Percentiles rank a stretch among this genome's conserved stretches.
Conservation (phyloP, 2,888 invertebrate genomes). For the Agonum fuliginosum region DNA sequence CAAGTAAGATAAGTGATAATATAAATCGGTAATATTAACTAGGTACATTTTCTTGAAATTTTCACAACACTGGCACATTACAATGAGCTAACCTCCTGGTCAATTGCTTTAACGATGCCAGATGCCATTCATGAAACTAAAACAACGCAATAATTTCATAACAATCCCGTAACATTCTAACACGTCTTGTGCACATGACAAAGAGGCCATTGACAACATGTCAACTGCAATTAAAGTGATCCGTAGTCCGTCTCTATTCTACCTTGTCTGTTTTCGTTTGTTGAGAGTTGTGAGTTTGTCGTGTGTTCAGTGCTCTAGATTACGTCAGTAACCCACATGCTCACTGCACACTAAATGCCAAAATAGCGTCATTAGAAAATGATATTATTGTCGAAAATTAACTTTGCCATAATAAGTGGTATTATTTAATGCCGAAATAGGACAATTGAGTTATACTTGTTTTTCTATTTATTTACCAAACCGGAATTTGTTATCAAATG, state of each 20-base stretch:
- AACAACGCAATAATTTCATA: slow-evolving; percentile 18
- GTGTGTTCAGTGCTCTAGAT: slow-evolving; percentile 17
- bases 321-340: slow-evolving; percentile 34
- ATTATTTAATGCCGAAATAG: no score
- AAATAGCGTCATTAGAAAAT: background rate
- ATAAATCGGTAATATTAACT: background rate
- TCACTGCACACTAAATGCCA: background rate
- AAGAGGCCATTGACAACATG: slow-evolving; percentile 3
- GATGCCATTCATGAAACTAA: slow-evolving; percentile 8
- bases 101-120: background rate
- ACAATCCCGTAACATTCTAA: no score
- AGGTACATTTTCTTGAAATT: background rate
- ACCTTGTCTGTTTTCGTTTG: background rate
- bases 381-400: background rate
- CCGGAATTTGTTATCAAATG: no score
- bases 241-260: background rate
- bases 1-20: background rate
- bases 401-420: no score
- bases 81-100: slow-evolving; percentile 4
- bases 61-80: background rate
- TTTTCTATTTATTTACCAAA: no score
- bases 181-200: background rate
- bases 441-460: no score
- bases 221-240: slow-evolving; percentile 15
- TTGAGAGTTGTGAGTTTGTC: slow-evolving; percentile 8